Percentiles rank a stretch among this genome's conserved stretches.
Evolutionary conservation across 2,888 invertebrate genomes (phyloP).

Genomic region (Orthonevra nobilis): DNA sequence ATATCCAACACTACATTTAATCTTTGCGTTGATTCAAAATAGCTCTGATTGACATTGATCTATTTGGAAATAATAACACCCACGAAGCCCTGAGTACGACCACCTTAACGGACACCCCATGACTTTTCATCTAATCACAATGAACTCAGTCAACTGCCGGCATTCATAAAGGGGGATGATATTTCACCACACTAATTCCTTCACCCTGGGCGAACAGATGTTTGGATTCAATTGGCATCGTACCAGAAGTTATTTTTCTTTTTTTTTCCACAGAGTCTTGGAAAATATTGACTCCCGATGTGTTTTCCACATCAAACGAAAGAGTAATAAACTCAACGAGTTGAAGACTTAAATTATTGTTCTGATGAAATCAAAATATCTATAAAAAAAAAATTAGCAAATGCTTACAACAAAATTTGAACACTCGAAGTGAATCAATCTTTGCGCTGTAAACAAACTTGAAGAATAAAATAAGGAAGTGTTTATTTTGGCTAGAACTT

Average conservation of each 20-base stretch:
- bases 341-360: neutral
- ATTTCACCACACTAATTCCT: neutral
- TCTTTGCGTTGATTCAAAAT: too few relatives aligned
- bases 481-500: too few relatives aligned
- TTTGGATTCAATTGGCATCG: neutral
- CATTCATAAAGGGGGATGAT: neutral
- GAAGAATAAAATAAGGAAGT: too few relatives aligned
- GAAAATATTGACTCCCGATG: constrained; percentile 11
- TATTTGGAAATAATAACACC: neutral
- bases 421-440: too few relatives aligned
- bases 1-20: too few relatives aligned
- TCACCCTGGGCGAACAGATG: neutral
- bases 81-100: too few relatives aligned
- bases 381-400: too few relatives aligned
- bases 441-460: too few relatives aligned
- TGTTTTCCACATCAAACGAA: constrained; percentile 1
- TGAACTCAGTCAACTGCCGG: neutral
- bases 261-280: neutral
- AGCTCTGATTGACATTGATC: too few relatives aligned
- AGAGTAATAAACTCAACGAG: neutral
- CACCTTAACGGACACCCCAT: too few relatives aligned
- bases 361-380: neutral
- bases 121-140: neutral
- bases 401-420: too few relatives aligned
- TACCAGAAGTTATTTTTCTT: neutral